These are phyloP conservation scores for Parasteatoda tepidariorum DNA, from an alignment of 1,140 invertebrate genomes.

Conservation along the genomic window DNA sequence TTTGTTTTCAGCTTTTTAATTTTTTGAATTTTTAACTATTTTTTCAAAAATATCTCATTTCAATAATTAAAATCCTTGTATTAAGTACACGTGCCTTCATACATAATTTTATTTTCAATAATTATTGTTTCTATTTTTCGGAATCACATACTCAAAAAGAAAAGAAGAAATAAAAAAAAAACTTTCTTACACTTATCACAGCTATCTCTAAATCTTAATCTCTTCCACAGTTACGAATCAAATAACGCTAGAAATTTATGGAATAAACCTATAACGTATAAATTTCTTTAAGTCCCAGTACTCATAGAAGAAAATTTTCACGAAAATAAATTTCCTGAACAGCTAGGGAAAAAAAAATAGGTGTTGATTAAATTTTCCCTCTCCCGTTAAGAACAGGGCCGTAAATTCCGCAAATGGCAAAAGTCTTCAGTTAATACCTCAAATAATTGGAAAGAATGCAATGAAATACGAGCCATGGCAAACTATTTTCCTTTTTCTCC, in stretches of 20 bases:
- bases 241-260: neutral
- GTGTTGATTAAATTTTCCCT: neutral
- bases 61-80: too few relatives aligned
- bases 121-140: too few relatives aligned
- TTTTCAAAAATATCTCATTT: too few relatives aligned
- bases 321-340: neutral
- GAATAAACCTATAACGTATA: neutral
- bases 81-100: too few relatives aligned
- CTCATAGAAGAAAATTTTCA: neutral
- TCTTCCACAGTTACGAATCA: neutral
- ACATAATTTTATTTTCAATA: too few relatives aligned
- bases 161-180: too few relatives aligned
- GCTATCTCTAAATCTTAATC: neutral
- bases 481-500: conserved; percentile 11
- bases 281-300: neutral
- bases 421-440: neutral
- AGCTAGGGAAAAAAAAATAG: neutral
- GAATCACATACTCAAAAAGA: too few relatives aligned
- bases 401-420: conserved; percentile 22
- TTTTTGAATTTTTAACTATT: too few relatives aligned
- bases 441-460: conserved; percentile 7
- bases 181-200: too few relatives aligned
- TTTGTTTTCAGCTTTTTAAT: too few relatives aligned
- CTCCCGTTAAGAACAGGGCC: neutral
- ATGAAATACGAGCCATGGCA: conserved; percentile 12